Percentiles rank a stretch among this genome's conserved stretches.
Conservation (phyloP, 2,113 vertebrate species). For the Irena cyanogastra region DNA sequence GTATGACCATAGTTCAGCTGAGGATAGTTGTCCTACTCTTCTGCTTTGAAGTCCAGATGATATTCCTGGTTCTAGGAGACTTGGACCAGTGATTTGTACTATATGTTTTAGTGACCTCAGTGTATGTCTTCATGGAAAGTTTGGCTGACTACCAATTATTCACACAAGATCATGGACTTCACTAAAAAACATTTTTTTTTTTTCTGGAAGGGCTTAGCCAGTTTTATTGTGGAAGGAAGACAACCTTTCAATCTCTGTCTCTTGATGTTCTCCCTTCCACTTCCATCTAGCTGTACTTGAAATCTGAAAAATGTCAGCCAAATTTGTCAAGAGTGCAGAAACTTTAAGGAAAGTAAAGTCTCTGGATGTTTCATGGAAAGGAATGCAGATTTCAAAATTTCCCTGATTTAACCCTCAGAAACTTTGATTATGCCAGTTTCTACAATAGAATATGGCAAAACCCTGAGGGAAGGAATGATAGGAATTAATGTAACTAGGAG, state of each 20-base stretch:
- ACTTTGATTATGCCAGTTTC: neutral
- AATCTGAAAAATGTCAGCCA: neutral
- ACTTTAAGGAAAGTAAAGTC: neutral
- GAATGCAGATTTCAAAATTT: neutral
- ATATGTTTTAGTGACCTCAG: neutral
- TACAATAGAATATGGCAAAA: neutral
- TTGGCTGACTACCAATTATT: neutral
- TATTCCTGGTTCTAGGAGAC: neutral
- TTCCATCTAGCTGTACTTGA: neutral
- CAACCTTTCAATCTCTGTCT: neutral
- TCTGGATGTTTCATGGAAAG: neutral
- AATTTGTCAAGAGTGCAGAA: neutral
- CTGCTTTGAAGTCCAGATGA: neutral
- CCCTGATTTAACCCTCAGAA: neutral
- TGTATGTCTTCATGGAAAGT: neutral
- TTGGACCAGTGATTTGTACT: neutral
- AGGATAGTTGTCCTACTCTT: neutral
- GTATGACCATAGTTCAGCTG: neutral
- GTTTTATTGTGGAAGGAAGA: neutral
- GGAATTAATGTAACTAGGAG: neutral
- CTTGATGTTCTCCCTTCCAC: neutral
- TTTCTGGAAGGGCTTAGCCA: neutral
- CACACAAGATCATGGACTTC: neutral
- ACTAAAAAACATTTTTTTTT: neutral
- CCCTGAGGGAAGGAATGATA: neutral